Conservation (phyloP, 2,888 invertebrate species). For the Drosophila subquinaria region DNA sequence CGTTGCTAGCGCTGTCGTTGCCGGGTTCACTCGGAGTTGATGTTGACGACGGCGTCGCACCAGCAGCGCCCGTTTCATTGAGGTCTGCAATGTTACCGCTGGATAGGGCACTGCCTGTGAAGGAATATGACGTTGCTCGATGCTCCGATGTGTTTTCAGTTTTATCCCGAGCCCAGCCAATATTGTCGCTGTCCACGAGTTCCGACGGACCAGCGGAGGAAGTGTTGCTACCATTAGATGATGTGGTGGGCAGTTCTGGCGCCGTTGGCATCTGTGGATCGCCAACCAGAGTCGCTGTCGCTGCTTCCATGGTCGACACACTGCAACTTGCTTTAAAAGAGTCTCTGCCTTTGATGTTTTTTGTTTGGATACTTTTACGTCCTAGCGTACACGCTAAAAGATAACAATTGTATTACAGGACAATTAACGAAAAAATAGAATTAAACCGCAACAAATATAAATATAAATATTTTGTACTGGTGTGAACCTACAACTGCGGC, state of each 20-base stretch:
- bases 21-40: not conserved
- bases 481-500: constrained; percentile 32
- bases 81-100: constrained; percentile 65
- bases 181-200: constrained; percentile 46
- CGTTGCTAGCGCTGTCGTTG: constrained; percentile 4
- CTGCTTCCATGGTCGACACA: constrained; percentile 57
- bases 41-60: constrained; percentile 12
- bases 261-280: constrained; percentile 50
- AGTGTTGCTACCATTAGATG: constrained; percentile 24
- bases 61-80: constrained; percentile 43
- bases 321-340: not conserved
- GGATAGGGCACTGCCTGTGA: constrained; percentile 74
- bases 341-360: not conserved
- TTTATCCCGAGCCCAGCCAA: constrained; percentile 41
- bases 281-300: constrained; percentile 44
- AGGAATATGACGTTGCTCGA: constrained; percentile 74
- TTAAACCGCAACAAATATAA: constrained; percentile 5
- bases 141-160: constrained; percentile 44
- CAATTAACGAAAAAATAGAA: not conserved
- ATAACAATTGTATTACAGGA: not conserved
- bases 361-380: constrained; percentile 4
- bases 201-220: not conserved
- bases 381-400: constrained; percentile 2
- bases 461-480: constrained; percentile 12
- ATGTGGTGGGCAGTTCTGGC: constrained; percentile 57